These are phyloP conservation scores for Nylanderia fulva DNA, from an alignment of 1,140 invertebrate species.

Conservation along the genomic window DNA sequence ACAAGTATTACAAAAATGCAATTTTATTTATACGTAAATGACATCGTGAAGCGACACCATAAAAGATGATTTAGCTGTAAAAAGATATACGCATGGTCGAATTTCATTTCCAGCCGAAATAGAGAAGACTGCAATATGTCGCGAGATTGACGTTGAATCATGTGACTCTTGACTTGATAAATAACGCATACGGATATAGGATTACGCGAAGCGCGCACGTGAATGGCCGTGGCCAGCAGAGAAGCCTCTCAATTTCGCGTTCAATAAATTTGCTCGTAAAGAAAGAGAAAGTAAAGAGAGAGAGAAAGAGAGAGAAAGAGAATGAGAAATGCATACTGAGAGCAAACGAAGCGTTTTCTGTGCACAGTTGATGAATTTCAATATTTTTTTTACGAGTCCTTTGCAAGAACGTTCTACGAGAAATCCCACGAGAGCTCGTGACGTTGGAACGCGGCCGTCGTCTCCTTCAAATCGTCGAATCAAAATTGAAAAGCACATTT, in stretches of 20 bases:
- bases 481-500: conserved; percentile 56
- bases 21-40: conserved; percentile 34
- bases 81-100: conserved; percentile 14
- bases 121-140: conserved; percentile 44
- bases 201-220: background rate
- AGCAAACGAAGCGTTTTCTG: conserved; percentile 48
- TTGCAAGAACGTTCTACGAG: conserved; percentile 42
- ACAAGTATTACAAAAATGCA: background rate
- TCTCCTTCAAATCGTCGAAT: conserved; percentile 39
- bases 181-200: conserved; percentile 39
- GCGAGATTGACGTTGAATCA: conserved; percentile 21
- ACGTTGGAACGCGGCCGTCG: background rate
- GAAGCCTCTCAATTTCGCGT: conserved; percentile 59
- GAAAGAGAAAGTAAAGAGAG: conserved; percentile 51
- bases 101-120: conserved; percentile 44
- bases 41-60: conserved; percentile 9
- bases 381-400: conserved; percentile 69
- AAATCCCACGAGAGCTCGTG: conserved; percentile 2
- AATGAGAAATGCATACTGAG: background rate
- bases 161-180: conserved; percentile 18
- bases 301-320: conserved; percentile 39
- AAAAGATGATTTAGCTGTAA: conserved; percentile 23
- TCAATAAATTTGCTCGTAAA: conserved; percentile 69
- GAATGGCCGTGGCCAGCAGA: background rate
- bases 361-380: conserved; percentile 70